Evolutionary conservation across 2,888 invertebrate species (phyloP).

Genomic region (Metacarcinus magister): DNA sequence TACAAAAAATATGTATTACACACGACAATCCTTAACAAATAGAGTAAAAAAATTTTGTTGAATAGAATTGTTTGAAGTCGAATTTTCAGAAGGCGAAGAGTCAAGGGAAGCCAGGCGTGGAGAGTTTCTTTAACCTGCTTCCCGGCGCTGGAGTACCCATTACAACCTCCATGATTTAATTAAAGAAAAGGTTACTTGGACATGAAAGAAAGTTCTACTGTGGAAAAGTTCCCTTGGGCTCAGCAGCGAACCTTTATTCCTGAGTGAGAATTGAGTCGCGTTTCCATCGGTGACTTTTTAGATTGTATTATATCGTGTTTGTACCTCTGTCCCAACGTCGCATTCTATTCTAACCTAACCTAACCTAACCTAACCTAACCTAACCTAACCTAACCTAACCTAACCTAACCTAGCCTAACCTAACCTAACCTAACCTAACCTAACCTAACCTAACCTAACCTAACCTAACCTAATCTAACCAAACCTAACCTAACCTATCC

Average conservation of each 20-base stretch:
- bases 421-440: too few relatives aligned
- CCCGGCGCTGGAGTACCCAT: background rate
- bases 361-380: background rate
- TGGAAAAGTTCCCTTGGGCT: background rate
- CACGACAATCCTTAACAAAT: too few relatives aligned
- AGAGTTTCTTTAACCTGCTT: background rate
- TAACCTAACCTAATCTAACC: too few relatives aligned
- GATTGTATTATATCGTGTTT: too few relatives aligned
- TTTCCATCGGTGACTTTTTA: background rate
- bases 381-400: too few relatives aligned
- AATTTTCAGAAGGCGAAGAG: background rate
- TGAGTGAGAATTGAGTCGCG: background rate
- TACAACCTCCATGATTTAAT: background rate
- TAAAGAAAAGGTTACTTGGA: conserved; percentile 13
- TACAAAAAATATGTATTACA: too few relatives aligned
- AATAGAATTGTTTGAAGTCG: background rate
- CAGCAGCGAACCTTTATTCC: background rate
- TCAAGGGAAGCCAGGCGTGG: background rate
- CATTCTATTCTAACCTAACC: background rate
- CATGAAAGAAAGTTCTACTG: background rate
- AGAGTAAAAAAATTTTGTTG: too few relatives aligned
- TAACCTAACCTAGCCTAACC: too few relatives aligned
- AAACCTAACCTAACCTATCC: too few relatives aligned
- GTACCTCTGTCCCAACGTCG: background rate
- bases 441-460: too few relatives aligned